phyloP scores from a whole-genome alignment of 2,113 vertebrate genomes.

The Burhinus bistriatus region DNA sequence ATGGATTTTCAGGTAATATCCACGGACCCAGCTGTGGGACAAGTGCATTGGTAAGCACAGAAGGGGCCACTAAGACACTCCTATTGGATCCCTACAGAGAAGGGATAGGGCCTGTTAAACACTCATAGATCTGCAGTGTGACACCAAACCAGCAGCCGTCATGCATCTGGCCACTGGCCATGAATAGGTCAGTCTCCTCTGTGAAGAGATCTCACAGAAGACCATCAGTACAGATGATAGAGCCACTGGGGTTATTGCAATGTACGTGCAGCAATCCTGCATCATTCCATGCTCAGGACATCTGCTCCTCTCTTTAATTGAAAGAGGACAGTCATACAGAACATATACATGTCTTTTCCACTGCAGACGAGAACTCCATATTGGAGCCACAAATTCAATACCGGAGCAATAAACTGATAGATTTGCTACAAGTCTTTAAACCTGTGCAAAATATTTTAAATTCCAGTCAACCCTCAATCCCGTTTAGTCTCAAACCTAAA shows the following conservation, averaged over 20 bases:
- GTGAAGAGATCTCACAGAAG: neutral
- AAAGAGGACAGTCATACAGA: neutral
- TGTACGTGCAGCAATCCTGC: neutral
- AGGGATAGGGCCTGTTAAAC: neutral
- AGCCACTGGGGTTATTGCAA: too few species aligned
- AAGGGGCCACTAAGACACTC: neutral
- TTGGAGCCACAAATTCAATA: neutral
- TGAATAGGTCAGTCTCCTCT: neutral
- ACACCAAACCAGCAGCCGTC: neutral
- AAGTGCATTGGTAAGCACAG: neutral
- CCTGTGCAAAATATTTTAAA: neutral
- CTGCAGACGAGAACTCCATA: neutral
- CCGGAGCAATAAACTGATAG: neutral
- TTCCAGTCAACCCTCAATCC: neutral
- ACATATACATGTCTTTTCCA: neutral
- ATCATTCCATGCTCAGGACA: neutral
- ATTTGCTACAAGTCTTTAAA: neutral
- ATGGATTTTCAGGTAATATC: neutral
- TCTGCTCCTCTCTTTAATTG: neutral
- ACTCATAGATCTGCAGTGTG: neutral
- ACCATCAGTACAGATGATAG: neutral
- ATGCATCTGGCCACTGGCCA: too few species aligned
- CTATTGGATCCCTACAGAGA: neutral
- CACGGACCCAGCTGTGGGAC: neutral
- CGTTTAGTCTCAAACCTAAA: neutral